Percentiles rank a stretch among this genome's conserved stretches.
Evolutionary conservation across 2,797 vertebrate species (phyloP).

Genomic region (Darevskia mixta): DNA sequence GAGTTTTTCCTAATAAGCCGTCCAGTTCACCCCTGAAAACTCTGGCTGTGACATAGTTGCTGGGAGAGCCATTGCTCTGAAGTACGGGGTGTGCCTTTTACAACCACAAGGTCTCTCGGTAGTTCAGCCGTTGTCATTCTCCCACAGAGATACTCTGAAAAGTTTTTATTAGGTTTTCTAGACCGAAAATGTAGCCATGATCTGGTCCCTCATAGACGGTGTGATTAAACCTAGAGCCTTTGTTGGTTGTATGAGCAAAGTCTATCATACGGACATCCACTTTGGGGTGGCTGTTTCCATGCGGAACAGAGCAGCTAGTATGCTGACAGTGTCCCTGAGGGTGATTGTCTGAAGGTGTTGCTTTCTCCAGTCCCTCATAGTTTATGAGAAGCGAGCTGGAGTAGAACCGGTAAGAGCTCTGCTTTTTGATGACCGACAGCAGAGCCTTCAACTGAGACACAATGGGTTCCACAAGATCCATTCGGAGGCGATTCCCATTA

Average conservation of each 20-base stretch:
- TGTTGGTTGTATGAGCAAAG: slow-evolving; percentile 82
- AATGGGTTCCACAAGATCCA: slow-evolving; percentile 77
- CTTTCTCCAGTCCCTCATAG: slow-evolving; percentile 76
- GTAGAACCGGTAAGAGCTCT: slow-evolving; percentile 83
- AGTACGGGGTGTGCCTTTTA: not conserved
- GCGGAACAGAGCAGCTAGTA: not conserved
- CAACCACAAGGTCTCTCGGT: slow-evolving; percentile 21
- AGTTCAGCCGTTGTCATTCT: slow-evolving; percentile 57
- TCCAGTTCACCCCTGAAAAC: not conserved
- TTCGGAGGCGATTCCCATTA: slow-evolving; percentile 67
- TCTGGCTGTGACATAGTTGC: slow-evolving; percentile 12
- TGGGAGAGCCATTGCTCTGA: not conserved
- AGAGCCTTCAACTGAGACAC: slow-evolving; percentile 72
- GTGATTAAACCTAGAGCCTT: slow-evolving; percentile 70
- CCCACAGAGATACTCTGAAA: slow-evolving; percentile 74
- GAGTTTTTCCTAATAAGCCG: slow-evolving; percentile 25
- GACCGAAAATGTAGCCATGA: slow-evolving; percentile 81
- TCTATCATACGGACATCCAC: slow-evolving; percentile 83
- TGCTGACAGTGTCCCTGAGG: slow-evolving; percentile 32
- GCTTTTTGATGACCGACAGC: slow-evolving; percentile 74
- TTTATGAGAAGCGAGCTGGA: slow-evolving; percentile 85
- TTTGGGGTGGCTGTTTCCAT: slow-evolving; percentile 15
- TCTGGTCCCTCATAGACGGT: slow-evolving; percentile 76
- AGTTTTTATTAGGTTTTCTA: slow-evolving; percentile 84
- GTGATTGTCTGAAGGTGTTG: slow-evolving; percentile 1